Evolutionary conservation across 1,140 invertebrate genomes (phyloP).

Genomic region (Atopsyche davidsoni): DNA sequence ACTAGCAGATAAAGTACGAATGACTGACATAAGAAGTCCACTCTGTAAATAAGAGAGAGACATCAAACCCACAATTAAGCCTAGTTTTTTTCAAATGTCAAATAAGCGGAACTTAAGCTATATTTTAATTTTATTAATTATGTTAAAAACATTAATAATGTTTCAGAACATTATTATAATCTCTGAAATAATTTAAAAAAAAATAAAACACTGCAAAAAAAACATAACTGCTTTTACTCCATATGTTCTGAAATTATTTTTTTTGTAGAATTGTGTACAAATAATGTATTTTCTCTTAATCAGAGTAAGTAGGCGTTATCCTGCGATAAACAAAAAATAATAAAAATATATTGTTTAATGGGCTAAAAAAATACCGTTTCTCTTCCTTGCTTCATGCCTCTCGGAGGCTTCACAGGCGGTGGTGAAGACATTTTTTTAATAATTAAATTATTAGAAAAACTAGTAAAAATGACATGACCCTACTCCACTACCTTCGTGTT

Average conservation of each 20-base stretch:
- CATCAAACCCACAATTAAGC: conserved; percentile 9
- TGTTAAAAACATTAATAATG: background rate
- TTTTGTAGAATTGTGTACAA: too few relatives aligned
- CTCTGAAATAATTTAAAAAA: background rate
- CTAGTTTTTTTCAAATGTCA: background rate
- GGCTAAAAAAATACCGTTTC: conserved; percentile 60
- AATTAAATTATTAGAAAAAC: too few relatives aligned
- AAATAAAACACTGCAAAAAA: background rate
- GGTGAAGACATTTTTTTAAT: conserved; percentile 38
- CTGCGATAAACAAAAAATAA: background rate
- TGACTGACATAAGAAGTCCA: conserved; percentile 87
- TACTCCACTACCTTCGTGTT: too few relatives aligned
- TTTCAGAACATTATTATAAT: background rate
- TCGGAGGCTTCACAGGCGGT: conserved; percentile 72
- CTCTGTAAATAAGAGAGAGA: conserved; percentile 67
- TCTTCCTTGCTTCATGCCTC: conserved; percentile 73
- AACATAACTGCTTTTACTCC: too few relatives aligned
- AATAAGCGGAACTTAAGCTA: too few relatives aligned
- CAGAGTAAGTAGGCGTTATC: too few relatives aligned
- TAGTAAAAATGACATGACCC: too few relatives aligned
- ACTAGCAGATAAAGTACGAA: conserved; percentile 83
- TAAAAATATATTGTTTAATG: background rate
- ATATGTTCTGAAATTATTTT: too few relatives aligned
- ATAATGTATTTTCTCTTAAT: too few relatives aligned
- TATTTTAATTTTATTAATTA: too few relatives aligned